Percentiles rank a stretch among this genome's conserved stretches.
Evolutionary conservation across 2,797 vertebrate genomes (phyloP).

Genomic region (Semaprochilodus insignis): DNA sequence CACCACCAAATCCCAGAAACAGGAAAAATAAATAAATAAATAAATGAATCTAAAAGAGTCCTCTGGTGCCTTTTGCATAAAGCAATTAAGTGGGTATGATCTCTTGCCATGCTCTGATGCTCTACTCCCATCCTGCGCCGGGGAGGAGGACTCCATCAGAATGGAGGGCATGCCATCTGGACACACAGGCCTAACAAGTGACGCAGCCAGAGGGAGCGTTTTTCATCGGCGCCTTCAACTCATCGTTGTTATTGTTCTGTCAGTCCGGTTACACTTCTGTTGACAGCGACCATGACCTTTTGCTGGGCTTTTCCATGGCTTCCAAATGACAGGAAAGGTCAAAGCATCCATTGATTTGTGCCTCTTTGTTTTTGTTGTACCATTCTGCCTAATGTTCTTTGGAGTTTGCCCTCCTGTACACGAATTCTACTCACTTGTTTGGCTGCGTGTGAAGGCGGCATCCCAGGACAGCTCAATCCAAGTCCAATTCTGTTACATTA

Average conservation of each 20-base stretch:
- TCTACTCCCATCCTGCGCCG: slow-evolving; percentile 37
- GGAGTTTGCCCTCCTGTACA: too few relatives aligned
- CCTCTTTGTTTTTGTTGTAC: neutral
- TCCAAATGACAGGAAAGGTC: neutral
- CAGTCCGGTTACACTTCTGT: neutral
- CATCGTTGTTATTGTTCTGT: slow-evolving; percentile 11
- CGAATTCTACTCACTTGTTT: too few relatives aligned
- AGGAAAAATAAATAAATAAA: neutral
- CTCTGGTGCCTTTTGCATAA: slow-evolving; percentile 48
- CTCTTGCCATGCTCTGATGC: neutral
- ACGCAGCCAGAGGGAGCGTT: neutral
- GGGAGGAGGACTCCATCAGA: slow-evolving; percentile 15
- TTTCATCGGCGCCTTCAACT: neutral
- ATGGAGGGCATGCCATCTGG: slow-evolving; percentile 37
- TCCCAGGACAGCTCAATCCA: too few relatives aligned
- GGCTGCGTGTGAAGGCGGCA: too few relatives aligned
- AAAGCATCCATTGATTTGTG: neutral
- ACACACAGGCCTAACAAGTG: slow-evolving; percentile 16
- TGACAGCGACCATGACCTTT: slow-evolving; percentile 9
- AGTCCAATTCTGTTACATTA: too few relatives aligned
- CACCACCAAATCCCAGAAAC: slow-evolving; percentile 57
- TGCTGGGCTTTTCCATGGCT: neutral
- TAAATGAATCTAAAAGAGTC: neutral
- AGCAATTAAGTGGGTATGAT: slow-evolving; percentile 58
- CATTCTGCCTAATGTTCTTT: too few relatives aligned